Base-by-base conservation (phyloP, 2,113 vertebrate genomes). In the Grammomys surdaster region DNA sequence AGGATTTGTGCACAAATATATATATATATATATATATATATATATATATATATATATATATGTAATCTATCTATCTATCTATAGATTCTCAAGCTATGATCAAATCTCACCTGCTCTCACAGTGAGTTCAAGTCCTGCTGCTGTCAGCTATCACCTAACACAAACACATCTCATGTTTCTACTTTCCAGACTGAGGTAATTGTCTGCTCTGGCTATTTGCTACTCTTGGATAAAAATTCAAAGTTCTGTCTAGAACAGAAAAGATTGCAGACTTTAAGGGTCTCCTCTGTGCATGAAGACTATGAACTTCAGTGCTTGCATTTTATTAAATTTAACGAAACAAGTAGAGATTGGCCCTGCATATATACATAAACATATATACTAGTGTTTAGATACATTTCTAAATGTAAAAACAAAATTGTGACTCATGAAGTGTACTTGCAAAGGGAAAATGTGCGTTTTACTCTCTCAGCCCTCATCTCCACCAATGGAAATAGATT, bases 151-250 rank as follows among this genome's bases (percentile, higher is more conserved):
- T 43, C 26, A 69, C 16, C 73, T 67, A 33, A 75, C 11, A 78
- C 33, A 51, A 33, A 75, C 11, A 78, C 33, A 51, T 89, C 56
- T 63, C 16, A 1, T 84, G 31, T 87, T 58, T 93, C 75, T 3
- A 82, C 43, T 76, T 84, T 65, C 69, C 19, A 70, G 22, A 89
- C 20, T 89, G 86, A 84, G 80, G 43, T n/a, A 80, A 43, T 14
- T 89, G n/a, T 54, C 58, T 17, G 33, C 36, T 84, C 67, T 46
- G 48, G 70, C 43, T 80, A 78, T 28, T 5, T 70, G 69, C n/a
- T 87, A 36, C 46, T 92, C 60, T 87, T 69, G 51, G 88, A 84
- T 88, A 60, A 86, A 94, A 95, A 88, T 24, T 87, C 54, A 73
- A 43, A 90, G 48, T 85, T 46, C 19, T 26, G 14, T 78, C 54